These are phyloP conservation scores for Drosophila oshimai DNA, from an alignment of 1,140 invertebrate genomes.

Conservation along the genomic window DNA sequence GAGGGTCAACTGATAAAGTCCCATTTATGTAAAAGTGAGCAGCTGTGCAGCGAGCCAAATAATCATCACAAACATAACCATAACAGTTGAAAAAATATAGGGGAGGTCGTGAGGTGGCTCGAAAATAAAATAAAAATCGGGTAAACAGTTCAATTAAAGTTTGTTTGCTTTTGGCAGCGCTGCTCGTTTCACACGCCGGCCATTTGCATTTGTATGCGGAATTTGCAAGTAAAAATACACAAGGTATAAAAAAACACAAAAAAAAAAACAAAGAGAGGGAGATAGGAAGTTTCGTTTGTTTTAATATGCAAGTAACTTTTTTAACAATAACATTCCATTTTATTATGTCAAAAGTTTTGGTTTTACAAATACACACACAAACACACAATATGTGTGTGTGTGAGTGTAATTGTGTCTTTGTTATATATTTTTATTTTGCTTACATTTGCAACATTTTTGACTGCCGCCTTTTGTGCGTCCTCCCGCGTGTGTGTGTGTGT, in stretches of 20 bases:
- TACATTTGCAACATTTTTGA: slow-evolving; percentile 79
- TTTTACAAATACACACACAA: slow-evolving; percentile 43
- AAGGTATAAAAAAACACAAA: slow-evolving; percentile 11
- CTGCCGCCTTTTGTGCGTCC: slow-evolving; percentile 67
- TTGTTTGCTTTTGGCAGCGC: slow-evolving; percentile 69
- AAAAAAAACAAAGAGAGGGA: neutral
- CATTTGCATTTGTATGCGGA: slow-evolving; percentile 70
- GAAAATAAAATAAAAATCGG: slow-evolving; percentile 80
- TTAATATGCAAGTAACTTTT: slow-evolving; percentile 81
- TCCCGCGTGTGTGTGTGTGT: neutral
- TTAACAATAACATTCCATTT: slow-evolving; percentile 82
- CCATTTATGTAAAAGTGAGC: slow-evolving; percentile 40
- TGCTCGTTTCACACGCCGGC: slow-evolving; percentile 65
- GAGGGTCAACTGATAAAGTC: slow-evolving; percentile 17
- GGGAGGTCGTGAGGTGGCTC: slow-evolving; percentile 33
- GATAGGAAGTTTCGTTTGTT: slow-evolving; percentile 72
- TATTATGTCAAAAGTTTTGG: slow-evolving; percentile 82
- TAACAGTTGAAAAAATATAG: slow-evolving; percentile 79
- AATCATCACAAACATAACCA: slow-evolving; percentile 81
- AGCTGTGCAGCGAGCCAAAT: slow-evolving; percentile 80
- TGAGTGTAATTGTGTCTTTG: slow-evolving; percentile 44
- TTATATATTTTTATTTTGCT: slow-evolving; percentile 64
- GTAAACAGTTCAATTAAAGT: slow-evolving; percentile 82
- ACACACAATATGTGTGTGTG: neutral
- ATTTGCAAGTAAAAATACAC: slow-evolving; percentile 47